Conservation (phyloP, 2,888 invertebrate species). For the Serripes groenlandicus region DNA sequence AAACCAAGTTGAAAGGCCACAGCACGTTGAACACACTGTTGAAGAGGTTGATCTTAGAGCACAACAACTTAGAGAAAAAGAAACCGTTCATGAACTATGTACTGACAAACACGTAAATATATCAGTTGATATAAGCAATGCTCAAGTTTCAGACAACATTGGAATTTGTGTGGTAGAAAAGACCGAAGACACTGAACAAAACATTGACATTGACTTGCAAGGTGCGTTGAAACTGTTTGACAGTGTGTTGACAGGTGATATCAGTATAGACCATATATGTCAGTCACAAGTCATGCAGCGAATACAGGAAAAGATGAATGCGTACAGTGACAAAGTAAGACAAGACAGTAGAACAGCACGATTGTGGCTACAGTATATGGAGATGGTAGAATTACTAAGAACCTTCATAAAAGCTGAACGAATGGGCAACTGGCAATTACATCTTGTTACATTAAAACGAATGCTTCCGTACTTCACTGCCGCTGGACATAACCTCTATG, state of each 20-base stretch:
- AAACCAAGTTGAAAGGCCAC: too few relatives aligned
- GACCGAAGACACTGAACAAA: background rate
- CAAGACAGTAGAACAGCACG: background rate
- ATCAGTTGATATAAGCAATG: too few relatives aligned
- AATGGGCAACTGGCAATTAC: constrained; percentile 23
- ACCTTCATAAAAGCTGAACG: constrained; percentile 26
- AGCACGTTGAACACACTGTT: background rate
- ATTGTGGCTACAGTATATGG: constrained; percentile 17
- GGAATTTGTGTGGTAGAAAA: too few relatives aligned
- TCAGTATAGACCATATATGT: background rate
- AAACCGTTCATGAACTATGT: background rate
- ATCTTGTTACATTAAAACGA: background rate
- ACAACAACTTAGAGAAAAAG: background rate
- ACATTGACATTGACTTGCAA: background rate
- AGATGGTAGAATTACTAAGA: constrained; percentile 23
- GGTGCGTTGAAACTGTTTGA: background rate
- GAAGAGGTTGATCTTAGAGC: background rate
- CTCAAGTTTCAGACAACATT: too few relatives aligned
- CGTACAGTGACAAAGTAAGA: background rate
- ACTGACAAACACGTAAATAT: too few relatives aligned
- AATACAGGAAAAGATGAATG: background rate
- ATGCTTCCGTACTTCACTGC: constrained; percentile 52
- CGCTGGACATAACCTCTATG: constrained; percentile 57
- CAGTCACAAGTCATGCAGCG: background rate
- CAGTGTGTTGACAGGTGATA: background rate